Evolutionary conservation across 1,140 invertebrate species (phyloP).

Genomic region (Dufourea novaeangliae): DNA sequence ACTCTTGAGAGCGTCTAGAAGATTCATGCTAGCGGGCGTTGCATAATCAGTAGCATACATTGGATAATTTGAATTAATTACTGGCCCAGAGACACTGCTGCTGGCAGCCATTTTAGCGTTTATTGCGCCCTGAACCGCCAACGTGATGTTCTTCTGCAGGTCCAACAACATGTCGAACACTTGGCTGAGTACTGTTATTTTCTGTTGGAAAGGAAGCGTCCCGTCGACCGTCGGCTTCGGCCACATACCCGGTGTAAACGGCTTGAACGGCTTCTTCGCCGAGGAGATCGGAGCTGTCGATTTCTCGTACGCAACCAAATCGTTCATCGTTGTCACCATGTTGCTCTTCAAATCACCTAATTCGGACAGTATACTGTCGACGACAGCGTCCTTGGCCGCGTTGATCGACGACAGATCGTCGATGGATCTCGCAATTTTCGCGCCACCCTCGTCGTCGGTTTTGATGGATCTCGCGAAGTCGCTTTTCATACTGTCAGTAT

Average conservation of each 20-base stretch:
- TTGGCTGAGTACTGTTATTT: constrained; percentile 74
- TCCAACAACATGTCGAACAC: constrained; percentile 78
- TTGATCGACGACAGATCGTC: constrained; percentile 71
- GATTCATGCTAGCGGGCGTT: constrained; percentile 61
- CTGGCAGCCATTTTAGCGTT: constrained; percentile 49
- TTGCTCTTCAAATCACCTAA: constrained; percentile 72
- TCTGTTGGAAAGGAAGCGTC: constrained; percentile 73
- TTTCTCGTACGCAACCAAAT: constrained; percentile 72
- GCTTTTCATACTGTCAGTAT: constrained; percentile 29
- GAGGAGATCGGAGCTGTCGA: constrained; percentile 38
- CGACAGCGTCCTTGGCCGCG: constrained; percentile 73
- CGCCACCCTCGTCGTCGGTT: constrained; percentile 39
- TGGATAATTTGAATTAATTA: background rate
- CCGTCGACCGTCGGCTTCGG: constrained; percentile 67
- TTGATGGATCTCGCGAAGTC: constrained; percentile 60
- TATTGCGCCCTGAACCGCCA: constrained; percentile 65
- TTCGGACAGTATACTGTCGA: constrained; percentile 74
- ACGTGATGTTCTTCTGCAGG: constrained; percentile 75
- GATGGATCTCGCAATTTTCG: constrained; percentile 65
- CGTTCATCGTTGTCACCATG: constrained; percentile 74
- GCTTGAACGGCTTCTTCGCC: constrained; percentile 69
- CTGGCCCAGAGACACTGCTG: background rate
- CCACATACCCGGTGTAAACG: constrained; percentile 58
- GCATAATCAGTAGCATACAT: background rate
- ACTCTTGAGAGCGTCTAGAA: constrained; percentile 71